Conservation (phyloP, 2,888 invertebrate genomes). For the Pseudeuparius sepicola region DNA sequence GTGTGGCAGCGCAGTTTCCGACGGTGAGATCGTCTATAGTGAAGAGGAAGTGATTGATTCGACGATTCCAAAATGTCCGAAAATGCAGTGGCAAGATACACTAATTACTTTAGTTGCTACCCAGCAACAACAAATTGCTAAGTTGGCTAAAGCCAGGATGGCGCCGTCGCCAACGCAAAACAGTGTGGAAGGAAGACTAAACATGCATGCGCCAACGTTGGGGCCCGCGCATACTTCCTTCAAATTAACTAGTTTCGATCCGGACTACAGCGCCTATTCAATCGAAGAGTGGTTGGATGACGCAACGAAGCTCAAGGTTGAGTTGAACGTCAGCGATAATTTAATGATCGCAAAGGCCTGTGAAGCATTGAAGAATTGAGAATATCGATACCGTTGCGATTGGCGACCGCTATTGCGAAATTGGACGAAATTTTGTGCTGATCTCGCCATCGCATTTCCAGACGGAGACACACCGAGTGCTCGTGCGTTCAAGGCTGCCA, state of each 20-base stretch:
- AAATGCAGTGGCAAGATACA: slow-evolving; percentile 13
- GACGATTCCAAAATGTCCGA: not conserved
- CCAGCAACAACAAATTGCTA: slow-evolving; percentile 12
- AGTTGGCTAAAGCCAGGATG: slow-evolving; percentile 8
- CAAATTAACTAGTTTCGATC: slow-evolving; percentile 14
- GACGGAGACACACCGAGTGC: slow-evolving; percentile 23
- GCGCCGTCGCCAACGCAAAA: not conserved
- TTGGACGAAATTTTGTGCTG: slow-evolving; percentile 21
- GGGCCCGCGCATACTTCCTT: not conserved
- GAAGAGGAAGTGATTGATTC: not conserved
- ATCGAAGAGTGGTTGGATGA: slow-evolving; percentile 22
- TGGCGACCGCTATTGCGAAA: slow-evolving; percentile 21
- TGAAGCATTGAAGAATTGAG: slow-evolving; percentile 21
- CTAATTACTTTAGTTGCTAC: slow-evolving; percentile 11
- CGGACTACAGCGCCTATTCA: slow-evolving; percentile 16
- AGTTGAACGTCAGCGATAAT: slow-evolving; percentile 18
- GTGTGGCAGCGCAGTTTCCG: not conserved
- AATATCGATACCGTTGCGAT: slow-evolving; percentile 19
- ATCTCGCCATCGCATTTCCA: slow-evolving; percentile 21
- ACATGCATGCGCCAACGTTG: not conserved
- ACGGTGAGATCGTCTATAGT: not conserved
- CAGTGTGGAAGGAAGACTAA: not conserved
- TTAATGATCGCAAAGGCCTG: slow-evolving; percentile 22
- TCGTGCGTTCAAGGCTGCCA: slow-evolving; percentile 19
- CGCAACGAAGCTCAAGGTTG: slow-evolving; percentile 20